phyloP scores from a whole-genome alignment of 2,888 invertebrate genomes.

The Entomobrya multifasciata region DNA sequence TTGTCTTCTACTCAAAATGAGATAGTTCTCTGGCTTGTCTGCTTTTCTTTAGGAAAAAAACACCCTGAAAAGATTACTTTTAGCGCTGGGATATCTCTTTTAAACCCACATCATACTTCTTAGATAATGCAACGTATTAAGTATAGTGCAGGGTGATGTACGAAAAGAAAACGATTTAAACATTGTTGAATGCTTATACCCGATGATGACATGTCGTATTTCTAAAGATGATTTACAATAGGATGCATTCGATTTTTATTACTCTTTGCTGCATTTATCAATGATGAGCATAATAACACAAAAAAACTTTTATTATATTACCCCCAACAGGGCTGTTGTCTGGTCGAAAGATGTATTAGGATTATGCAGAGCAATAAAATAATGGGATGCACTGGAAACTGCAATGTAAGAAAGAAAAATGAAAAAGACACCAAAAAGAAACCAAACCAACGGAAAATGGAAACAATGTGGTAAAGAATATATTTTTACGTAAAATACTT shows the following conservation, averaged over 20 bases:
- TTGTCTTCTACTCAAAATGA: background rate
- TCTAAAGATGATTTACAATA: slow-evolving; percentile 67
- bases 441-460: background rate
- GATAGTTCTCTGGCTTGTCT: background rate
- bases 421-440: too few relatives aligned
- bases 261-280: slow-evolving; percentile 38
- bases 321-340: slow-evolving; percentile 6
- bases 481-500: background rate
- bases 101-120: background rate
- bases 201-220: slow-evolving; percentile 49
- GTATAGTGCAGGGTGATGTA: too few relatives aligned
- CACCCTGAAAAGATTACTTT: slow-evolving; percentile 17
- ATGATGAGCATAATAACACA: slow-evolving; percentile 1
- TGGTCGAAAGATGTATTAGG: background rate
- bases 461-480: background rate
- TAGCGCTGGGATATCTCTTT: background rate
- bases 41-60: background rate
- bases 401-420: too few relatives aligned
- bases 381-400: background rate
- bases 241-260: slow-evolving; percentile 63
- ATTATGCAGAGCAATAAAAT: background rate
- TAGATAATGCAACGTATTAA: too few relatives aligned
- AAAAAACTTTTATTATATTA: slow-evolving; percentile 26
- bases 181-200: slow-evolving; percentile 17
- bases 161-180: too few relatives aligned